Evolutionary conservation across 37 sponge, comb jelly and placozoan genomes (phyloP).

Genomic region (Chondrosia reniformis): DNA sequence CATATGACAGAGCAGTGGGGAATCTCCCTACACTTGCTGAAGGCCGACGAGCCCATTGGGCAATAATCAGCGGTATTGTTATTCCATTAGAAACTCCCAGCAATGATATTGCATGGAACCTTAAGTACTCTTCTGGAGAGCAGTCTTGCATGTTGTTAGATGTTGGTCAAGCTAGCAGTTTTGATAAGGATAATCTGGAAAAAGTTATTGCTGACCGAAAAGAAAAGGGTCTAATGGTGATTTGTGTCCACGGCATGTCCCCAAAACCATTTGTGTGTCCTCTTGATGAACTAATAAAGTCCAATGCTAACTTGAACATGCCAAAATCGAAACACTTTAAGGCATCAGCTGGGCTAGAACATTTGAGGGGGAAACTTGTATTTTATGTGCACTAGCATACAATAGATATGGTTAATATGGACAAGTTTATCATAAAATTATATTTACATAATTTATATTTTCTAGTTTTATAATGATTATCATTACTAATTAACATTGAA

Average conservation of each 20-base stretch:
- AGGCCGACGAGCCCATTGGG: slow-evolving; percentile 27
- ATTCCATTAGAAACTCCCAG: not conserved
- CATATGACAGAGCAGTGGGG: slow-evolving; percentile 5
- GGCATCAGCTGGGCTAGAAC: not conserved
- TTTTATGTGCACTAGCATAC: too few species aligned
- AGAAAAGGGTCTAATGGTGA: not conserved
- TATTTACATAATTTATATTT: too few species aligned
- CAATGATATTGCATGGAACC: not conserved
- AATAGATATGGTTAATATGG: too few species aligned
- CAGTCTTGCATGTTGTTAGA: not conserved
- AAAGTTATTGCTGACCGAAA: not conserved
- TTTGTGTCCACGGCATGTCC: slow-evolving; percentile 20
- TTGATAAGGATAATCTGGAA: not conserved
- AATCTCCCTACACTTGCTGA: slow-evolving; percentile 1
- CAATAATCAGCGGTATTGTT: slow-evolving; percentile 2
- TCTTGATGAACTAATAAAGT: not conserved
- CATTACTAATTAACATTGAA: too few species aligned
- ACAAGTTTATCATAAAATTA: too few species aligned
- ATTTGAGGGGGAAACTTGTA: not conserved
- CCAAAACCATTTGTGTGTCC: not conserved
- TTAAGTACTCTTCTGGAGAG: not conserved
- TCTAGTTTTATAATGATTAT: too few species aligned
- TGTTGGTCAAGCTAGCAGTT: not conserved
- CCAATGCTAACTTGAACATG: slow-evolving; percentile 11
- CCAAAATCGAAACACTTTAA: not conserved